These are phyloP conservation scores for Drosophila busckii DNA, from an alignment of 1,140 invertebrate genomes.

Conservation along the genomic window DNA sequence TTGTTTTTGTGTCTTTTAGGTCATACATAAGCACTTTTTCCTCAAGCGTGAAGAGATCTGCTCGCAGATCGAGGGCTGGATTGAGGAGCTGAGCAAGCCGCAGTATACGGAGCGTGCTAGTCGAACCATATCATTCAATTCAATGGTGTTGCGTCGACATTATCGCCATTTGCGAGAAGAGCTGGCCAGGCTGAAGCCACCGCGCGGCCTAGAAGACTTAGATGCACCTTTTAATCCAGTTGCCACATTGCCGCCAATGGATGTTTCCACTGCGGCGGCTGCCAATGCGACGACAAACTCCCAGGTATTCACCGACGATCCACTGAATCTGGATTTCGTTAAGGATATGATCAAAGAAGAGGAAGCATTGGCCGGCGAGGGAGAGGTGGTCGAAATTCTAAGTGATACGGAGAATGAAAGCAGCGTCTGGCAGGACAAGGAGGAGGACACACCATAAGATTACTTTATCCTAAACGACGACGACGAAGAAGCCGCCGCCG, in stretches of 20 bases:
- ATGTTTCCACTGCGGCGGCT: conserved; percentile 44
- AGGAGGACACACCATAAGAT: conserved; percentile 43
- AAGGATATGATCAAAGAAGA: conserved; percentile 44
- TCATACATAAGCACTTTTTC: conserved; percentile 97
- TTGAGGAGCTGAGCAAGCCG: conserved; percentile 89
- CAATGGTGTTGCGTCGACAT: conserved; percentile 87
- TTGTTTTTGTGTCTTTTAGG: conserved; percentile 79
- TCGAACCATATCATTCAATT: conserved; percentile 87
- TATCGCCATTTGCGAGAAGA: conserved; percentile 89
- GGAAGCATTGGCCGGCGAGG: conserved; percentile 28
- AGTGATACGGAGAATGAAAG: conserved; percentile 70
- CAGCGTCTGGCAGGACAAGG: conserved; percentile 59
- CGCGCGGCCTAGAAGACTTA: conserved; percentile 85
- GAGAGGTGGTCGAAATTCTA: conserved; percentile 54
- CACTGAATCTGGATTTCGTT: conserved; percentile 32
- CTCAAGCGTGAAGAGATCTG: conserved; percentile 95
- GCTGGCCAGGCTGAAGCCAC: conserved; percentile 87
- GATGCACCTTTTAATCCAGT: conserved; percentile 82
- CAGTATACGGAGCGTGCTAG: conserved; percentile 85
- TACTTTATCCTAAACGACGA: too few relatives aligned
- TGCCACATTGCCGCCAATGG: conserved; percentile 64
- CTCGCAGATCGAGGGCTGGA: conserved; percentile 93
- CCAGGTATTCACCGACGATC: conserved; percentile 54
- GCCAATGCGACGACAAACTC: conserved; percentile 31
- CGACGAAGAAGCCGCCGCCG: conserved; percentile 25